A percentile compares a stretch with the other conserved stretches of the same genome.
phyloP scores from a whole-genome alignment of 2,888 invertebrate genomes.

The Eurois occulta region DNA sequence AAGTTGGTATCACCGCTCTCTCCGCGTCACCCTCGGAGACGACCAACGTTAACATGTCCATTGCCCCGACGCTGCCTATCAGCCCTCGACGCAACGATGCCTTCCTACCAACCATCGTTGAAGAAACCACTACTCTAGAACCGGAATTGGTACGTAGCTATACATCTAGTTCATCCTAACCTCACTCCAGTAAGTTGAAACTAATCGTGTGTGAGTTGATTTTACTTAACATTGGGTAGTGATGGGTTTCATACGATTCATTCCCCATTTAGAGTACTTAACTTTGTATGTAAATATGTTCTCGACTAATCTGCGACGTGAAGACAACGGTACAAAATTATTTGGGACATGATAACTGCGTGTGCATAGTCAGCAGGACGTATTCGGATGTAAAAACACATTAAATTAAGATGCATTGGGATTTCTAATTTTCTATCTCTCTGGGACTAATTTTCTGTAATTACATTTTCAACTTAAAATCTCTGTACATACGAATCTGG shows the following conservation, averaged over 20 bases:
- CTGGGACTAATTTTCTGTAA: slow-evolving; percentile 47
- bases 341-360: neutral
- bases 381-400: slow-evolving; percentile 32
- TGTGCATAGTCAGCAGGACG: slow-evolving; percentile 2
- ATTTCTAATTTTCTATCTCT: slow-evolving; percentile 43
- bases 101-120: slow-evolving; percentile 75
- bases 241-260: slow-evolving; percentile 75
- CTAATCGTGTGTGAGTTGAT: slow-evolving; percentile 77
- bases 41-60: slow-evolving; percentile 76
- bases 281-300: slow-evolving; percentile 76
- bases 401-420: slow-evolving; percentile 17
- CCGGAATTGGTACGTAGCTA: slow-evolving; percentile 81
- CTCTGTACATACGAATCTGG: slow-evolving; percentile 55
- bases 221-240: slow-evolving; percentile 80
- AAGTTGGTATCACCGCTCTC: slow-evolving; percentile 85
- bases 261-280: slow-evolving; percentile 75
- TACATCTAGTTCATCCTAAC: slow-evolving; percentile 20
- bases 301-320: slow-evolving; percentile 81
- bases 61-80: slow-evolving; percentile 68
- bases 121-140: slow-evolving; percentile 80
- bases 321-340: slow-evolving; percentile 75
- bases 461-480: slow-evolving; percentile 37
- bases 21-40: slow-evolving; percentile 83
- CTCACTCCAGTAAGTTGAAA: slow-evolving; percentile 65
- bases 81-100: slow-evolving; percentile 76